Conservation (phyloP, 2,797 vertebrate species). For the Periparus ater region DNA sequence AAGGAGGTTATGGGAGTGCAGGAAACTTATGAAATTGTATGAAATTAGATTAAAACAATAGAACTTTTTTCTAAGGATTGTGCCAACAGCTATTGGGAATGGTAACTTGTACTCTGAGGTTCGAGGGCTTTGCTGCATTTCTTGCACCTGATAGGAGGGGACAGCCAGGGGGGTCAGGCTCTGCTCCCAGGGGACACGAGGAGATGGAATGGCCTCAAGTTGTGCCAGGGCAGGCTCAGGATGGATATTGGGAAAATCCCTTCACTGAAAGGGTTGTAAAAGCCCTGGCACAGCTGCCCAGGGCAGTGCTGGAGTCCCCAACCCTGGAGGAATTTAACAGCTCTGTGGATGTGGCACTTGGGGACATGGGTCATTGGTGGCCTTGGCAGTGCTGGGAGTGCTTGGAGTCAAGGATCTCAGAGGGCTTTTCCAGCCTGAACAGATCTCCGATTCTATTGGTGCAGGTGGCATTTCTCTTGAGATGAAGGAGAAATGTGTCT, state of each 20-base stretch:
- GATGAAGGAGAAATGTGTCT: not conserved
- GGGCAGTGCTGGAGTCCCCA: not conserved
- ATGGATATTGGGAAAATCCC: not conserved
- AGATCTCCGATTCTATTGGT: not conserved
- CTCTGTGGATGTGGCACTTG: not conserved
- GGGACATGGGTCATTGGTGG: not conserved
- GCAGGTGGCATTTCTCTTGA: not conserved
- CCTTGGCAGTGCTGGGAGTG: not conserved
- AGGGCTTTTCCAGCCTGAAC: not conserved
- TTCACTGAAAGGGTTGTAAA: not conserved
- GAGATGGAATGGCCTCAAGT: fast-evolving
- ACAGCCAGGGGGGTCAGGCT: fast-evolving
- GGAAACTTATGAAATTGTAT: not conserved
- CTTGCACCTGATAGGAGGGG: not conserved
- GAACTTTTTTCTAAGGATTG: not conserved
- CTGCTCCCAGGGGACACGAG: not conserved
- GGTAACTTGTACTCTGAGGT: not conserved
- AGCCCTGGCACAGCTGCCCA: not conserved
- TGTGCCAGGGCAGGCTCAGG: not conserved
- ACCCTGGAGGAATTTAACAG: not conserved
- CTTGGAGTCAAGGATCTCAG: not conserved
- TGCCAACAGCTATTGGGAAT: not conserved
- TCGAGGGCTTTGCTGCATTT: not conserved
- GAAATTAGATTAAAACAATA: not conserved
- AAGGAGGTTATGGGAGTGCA: not conserved